These are phyloP conservation scores for Leucoraja erinaceus DNA, from an alignment of 2,113 vertebrate genomes.

Conservation along the genomic window DNA sequence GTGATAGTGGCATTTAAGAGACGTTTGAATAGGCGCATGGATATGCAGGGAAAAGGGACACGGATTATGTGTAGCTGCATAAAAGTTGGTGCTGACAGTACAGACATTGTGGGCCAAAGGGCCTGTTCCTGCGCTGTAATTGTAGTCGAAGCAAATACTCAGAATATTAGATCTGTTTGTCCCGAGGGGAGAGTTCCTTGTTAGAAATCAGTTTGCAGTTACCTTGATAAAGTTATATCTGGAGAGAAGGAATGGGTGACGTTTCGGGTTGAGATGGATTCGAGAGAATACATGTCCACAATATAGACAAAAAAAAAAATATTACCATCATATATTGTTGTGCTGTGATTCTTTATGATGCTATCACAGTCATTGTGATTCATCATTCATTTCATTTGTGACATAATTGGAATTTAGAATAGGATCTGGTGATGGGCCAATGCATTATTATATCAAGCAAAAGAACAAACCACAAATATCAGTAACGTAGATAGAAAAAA, in stretches of 20 bases:
- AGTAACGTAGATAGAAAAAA: not conserved
- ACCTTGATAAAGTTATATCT: not conserved
- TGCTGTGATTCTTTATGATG: not conserved
- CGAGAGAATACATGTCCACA: not conserved
- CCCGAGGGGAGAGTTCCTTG: not conserved
- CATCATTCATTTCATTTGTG: slow-evolving; percentile 9
- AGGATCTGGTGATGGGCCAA: not conserved
- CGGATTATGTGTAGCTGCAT: too few species aligned
- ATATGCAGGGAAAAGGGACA: too few species aligned
- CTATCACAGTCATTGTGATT: not conserved
- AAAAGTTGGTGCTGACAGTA: too few species aligned
- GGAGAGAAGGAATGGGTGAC: too few species aligned
- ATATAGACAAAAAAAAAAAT: not conserved
- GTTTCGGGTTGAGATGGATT: too few species aligned
- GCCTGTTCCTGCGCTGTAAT: too few species aligned
- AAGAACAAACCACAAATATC: not conserved
- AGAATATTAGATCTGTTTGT: too few species aligned
- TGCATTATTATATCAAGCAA: slow-evolving; percentile 1
- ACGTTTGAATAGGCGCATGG: too few species aligned
- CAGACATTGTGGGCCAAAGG: too few species aligned
- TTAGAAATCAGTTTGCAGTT: not conserved
- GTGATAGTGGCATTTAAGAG: too few species aligned
- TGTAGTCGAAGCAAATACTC: too few species aligned
- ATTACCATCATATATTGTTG: not conserved
- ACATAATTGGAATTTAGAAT: slow-evolving; percentile 24